A percentile compares a stretch with the other conserved stretches of the same genome.
Evolutionary conservation across 2,113 vertebrate genomes (phyloP).

Genomic region (Myotis davidii): DNA sequence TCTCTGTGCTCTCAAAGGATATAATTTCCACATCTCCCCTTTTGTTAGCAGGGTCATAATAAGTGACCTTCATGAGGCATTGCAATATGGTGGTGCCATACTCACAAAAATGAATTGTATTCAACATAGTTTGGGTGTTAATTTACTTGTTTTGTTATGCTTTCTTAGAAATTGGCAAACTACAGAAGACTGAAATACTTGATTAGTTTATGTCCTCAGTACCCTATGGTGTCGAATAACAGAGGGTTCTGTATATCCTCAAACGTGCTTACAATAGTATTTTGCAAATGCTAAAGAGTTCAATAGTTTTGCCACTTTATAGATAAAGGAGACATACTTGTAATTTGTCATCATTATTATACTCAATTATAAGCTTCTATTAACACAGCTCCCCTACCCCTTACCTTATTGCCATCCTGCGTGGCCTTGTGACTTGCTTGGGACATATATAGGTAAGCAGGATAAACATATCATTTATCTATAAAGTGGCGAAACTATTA

Average conservation of each 20-base stretch:
- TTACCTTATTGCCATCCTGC: neutral
- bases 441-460: neutral
- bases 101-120: neutral
- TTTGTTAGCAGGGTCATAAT: neutral
- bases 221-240: neutral
- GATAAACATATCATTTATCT: neutral
- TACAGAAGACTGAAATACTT: neutral
- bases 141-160: neutral
- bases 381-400: neutral
- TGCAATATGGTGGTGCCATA: neutral
- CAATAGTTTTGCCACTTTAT: slow-evolving; percentile 40
- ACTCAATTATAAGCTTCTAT: neutral
- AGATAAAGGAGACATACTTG: neutral
- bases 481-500: too few species aligned
- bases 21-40: neutral
- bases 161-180: neutral
- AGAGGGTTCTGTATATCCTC: neutral
- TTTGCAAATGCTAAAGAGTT: neutral
- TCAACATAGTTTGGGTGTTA: neutral
- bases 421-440: neutral
- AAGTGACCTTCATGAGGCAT: neutral
- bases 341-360: neutral
- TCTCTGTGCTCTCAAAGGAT: neutral
- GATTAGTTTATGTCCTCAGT: neutral
- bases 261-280: neutral